phyloP scores from a whole-genome alignment of 2,113 vertebrate species.

The Alethe diademata region DNA sequence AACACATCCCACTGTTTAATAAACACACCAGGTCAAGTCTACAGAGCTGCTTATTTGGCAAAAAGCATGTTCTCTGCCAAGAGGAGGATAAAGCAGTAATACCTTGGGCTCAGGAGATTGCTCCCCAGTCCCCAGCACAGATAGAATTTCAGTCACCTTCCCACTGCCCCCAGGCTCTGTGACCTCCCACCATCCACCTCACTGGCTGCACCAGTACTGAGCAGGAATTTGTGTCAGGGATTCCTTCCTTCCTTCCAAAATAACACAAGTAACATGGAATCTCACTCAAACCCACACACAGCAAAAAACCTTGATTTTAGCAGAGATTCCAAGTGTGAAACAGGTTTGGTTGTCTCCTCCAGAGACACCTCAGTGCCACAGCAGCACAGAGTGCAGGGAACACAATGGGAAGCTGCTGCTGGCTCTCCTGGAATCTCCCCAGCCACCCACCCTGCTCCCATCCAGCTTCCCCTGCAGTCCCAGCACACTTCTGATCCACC shows the following conservation, averaged over 20 bases:
- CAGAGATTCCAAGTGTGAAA: background rate
- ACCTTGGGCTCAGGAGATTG: background rate
- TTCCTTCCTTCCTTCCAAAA: background rate
- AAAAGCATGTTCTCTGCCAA: background rate
- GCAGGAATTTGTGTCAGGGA: accelerated
- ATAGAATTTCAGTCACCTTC: background rate
- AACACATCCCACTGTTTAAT: background rate
- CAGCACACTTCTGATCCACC: background rate
- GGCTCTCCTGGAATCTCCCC: background rate
- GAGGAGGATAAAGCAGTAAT: background rate
- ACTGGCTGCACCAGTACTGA: background rate
- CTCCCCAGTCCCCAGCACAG: background rate
- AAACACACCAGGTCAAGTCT: background rate
- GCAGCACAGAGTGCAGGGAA: background rate
- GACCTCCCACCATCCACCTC: background rate
- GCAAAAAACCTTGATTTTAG: background rate
- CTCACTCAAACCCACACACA: background rate
- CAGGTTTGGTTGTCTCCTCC: background rate
- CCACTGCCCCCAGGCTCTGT: background rate
- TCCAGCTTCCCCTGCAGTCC: background rate
- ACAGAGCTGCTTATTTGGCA: background rate
- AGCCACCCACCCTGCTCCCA: background rate
- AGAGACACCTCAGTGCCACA: background rate
- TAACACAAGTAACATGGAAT: background rate
- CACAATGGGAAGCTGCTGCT: background rate